Percentiles rank a stretch among this genome's conserved stretches.
phyloP scores from a whole-genome alignment of 1,140 invertebrate species.

The Mylabris phalerata region DNA sequence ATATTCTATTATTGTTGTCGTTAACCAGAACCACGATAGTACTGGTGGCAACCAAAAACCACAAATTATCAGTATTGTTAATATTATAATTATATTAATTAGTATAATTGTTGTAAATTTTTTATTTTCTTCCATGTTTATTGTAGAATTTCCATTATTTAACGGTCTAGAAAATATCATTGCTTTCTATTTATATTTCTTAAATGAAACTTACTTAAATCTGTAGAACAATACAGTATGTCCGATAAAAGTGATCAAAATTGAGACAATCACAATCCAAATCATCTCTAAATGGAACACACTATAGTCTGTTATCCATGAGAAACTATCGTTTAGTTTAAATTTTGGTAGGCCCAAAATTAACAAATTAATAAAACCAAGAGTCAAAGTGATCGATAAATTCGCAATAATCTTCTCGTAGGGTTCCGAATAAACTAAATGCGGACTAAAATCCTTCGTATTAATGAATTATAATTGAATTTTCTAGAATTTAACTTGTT shows the following conservation, averaged over 20 bases:
- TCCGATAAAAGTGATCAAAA: background rate
- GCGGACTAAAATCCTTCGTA: background rate
- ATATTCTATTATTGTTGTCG: slow-evolving; percentile 13
- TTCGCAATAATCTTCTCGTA: background rate
- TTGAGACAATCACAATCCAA: background rate
- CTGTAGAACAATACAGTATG: background rate
- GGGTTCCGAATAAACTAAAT: background rate
- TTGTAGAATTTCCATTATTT: too few species aligned
- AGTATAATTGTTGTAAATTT: background rate
- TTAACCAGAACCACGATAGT: slow-evolving; percentile 24
- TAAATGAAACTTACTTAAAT: too few species aligned
- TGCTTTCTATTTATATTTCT: too few species aligned
- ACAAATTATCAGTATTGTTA: slow-evolving; percentile 21
- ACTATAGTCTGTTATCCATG: background rate
- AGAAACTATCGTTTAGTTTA: background rate
- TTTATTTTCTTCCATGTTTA: too few species aligned
- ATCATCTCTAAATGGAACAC: background rate
- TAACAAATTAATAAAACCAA: background rate
- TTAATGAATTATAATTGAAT: too few species aligned
- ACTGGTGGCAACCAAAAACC: slow-evolving; percentile 30
- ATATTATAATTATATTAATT: background rate
- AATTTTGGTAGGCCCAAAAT: background rate
- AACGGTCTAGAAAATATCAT: too few species aligned
- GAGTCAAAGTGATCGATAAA: background rate
- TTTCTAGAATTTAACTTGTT: background rate